Conservation (phyloP, 2,113 vertebrate species). For the Miniopterus natalensis region DNA sequence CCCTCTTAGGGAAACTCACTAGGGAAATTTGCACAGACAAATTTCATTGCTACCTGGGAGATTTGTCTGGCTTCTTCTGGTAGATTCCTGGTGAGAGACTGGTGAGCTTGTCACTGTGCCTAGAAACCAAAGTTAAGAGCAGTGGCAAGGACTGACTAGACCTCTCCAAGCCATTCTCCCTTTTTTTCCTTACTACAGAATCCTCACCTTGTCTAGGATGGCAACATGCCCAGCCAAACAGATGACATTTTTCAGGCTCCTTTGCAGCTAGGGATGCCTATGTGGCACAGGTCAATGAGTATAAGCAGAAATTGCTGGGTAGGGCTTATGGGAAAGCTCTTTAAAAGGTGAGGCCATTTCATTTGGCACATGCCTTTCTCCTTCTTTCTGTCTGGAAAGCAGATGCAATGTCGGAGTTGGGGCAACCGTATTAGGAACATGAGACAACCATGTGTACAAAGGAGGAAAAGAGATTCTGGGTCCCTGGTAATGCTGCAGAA, state of each 20-base stretch:
- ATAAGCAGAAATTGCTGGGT: background rate
- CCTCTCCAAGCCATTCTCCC: background rate
- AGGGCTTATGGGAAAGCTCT: conserved; percentile 1
- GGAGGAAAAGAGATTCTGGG: background rate
- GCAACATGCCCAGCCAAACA: background rate
- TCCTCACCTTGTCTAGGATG: background rate
- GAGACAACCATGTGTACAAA: background rate
- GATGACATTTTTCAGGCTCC: background rate
- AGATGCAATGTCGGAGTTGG: background rate
- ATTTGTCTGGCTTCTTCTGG: conserved; percentile 6
- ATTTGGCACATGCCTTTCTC: background rate
- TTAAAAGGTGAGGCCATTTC: background rate
- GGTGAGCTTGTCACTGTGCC: background rate
- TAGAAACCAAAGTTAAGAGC: background rate
- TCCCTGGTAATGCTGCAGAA: background rate
- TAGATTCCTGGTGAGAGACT: background rate
- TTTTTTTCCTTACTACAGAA: background rate
- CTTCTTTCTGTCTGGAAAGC: conserved; percentile 25
- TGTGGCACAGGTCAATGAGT: background rate
- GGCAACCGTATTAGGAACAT: background rate
- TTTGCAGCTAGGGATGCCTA: background rate
- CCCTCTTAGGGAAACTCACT: background rate
- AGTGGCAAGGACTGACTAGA: background rate
- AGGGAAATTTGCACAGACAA: background rate
- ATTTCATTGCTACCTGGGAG: background rate